Evolutionary conservation across 2,113 vertebrate species (phyloP).

Genomic region (Stomatorhinus ivindoensis): DNA sequence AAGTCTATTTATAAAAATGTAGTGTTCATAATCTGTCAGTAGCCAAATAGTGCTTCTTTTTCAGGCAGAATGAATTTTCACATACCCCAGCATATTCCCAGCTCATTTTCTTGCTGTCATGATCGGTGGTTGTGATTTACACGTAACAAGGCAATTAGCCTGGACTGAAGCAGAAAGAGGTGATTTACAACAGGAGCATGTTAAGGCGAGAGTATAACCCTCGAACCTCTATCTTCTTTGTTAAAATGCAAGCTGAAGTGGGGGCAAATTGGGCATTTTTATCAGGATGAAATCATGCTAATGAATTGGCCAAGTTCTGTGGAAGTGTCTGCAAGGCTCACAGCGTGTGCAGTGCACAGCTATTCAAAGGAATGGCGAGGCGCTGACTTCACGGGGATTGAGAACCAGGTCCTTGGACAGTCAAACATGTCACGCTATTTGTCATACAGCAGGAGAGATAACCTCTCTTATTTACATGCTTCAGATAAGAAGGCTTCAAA

Average conservation of each 20-base stretch:
- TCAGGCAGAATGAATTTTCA: not conserved
- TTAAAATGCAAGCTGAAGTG: conserved; percentile 20
- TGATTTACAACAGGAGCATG: not conserved
- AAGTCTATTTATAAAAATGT: not conserved
- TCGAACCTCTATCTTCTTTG: not conserved
- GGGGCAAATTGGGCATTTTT: conserved; percentile 15
- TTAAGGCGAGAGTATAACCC: not conserved
- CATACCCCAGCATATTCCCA: not conserved
- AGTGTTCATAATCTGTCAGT: not conserved
- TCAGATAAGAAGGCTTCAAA: conserved; percentile 30
- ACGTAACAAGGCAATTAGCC: conserved; percentile 13
- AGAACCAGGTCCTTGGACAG: conserved; percentile 29
- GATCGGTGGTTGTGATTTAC: conserved; percentile 10
- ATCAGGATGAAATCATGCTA: conserved; percentile 5
- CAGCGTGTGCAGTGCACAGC: conserved; percentile 17
- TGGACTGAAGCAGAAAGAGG: not conserved
- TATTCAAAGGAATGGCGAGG: conserved; percentile 15
- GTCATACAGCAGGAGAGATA: conserved; percentile 37
- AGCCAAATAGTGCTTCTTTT: not conserved
- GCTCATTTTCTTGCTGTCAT: not conserved
- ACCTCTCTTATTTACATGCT: conserved; percentile 41
- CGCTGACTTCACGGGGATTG: conserved; percentile 14
- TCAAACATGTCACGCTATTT: conserved; percentile 37
- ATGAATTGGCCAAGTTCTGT: conserved; percentile 9
- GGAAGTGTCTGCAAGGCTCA: not conserved